These are phyloP conservation scores for Telmatochromis brachygnathus DNA, from an alignment of 2,113 vertebrate species.

Conservation along the genomic window DNA sequence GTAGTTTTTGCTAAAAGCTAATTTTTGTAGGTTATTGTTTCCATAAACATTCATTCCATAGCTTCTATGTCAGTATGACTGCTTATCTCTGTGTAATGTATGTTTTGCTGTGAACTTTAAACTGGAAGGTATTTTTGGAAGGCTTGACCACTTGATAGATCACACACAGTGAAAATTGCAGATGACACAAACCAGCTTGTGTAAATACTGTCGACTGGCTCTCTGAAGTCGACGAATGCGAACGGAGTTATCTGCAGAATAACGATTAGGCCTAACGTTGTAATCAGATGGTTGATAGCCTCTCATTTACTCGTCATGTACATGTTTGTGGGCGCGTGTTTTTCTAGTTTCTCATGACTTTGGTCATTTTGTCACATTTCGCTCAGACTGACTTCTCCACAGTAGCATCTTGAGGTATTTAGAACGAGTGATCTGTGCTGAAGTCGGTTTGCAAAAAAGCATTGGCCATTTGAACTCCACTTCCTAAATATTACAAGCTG, in stretches of 20 bases:
- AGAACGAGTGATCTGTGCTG: slow-evolving; percentile 21
- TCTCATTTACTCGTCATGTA: slow-evolving; percentile 57
- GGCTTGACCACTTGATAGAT: neutral
- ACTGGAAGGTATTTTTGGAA: neutral
- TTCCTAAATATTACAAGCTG: neutral
- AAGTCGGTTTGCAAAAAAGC: slow-evolving; percentile 18
- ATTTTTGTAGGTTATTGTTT: neutral
- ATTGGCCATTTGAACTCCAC: slow-evolving; percentile 14
- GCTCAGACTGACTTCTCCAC: slow-evolving; percentile 41
- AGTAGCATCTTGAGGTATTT: slow-evolving; percentile 57
- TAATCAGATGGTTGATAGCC: slow-evolving; percentile 56
- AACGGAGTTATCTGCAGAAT: slow-evolving; percentile 41
- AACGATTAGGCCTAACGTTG: slow-evolving; percentile 50
- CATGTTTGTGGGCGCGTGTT: slow-evolving; percentile 54
- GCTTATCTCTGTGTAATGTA: neutral
- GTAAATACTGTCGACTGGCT: neutral
- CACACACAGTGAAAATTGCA: neutral
- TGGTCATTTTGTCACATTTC: slow-evolving; percentile 60
- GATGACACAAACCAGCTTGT: neutral
- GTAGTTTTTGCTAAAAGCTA: neutral
- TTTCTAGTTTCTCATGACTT: slow-evolving; percentile 55
- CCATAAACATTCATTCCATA: neutral
- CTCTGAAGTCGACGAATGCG: neutral
- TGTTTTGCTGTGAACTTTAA: neutral
- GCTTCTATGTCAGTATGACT: neutral